phyloP scores from a whole-genome alignment of 2,888 invertebrate genomes.

The Dione vanillae region DNA sequence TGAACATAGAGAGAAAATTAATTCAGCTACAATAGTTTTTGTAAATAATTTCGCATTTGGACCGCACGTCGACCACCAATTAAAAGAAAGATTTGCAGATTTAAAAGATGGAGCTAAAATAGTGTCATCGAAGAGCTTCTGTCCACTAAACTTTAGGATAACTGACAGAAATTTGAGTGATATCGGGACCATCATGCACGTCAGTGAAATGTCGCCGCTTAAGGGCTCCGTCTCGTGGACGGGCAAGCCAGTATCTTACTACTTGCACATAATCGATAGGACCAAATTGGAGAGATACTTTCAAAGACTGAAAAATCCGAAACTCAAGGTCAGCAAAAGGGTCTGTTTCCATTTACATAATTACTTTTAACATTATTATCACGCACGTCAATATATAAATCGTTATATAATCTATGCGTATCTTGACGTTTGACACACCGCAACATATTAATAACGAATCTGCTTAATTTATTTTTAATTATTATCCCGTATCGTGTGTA shows the following conservation, averaged over 20 bases:
- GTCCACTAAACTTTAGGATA: constrained; percentile 98
- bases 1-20: constrained; percentile 96
- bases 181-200: constrained; percentile 99
- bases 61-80: constrained; percentile 97
- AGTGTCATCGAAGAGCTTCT: constrained; percentile 99
- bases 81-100: constrained; percentile 98
- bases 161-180: constrained; percentile 99
- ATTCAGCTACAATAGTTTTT: constrained; percentile 97
- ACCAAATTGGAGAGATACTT: constrained; percentile 98
- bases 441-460: not conserved
- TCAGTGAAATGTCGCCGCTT: constrained; percentile 97
- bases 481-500: not conserved
- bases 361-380: constrained; percentile 50
- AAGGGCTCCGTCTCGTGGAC: constrained; percentile 99
- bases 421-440: not conserved
- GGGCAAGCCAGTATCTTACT: constrained; percentile 99
- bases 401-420: constrained; percentile 21
- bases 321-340: constrained; percentile 87
- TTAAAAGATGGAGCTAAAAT: constrained; percentile 97
- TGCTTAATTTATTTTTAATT: not conserved
- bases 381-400: constrained; percentile 35
- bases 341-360: constrained; percentile 78
- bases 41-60: constrained; percentile 99
- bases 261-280: constrained; percentile 98
- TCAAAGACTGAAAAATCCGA: constrained; percentile 96